Conservation (phyloP, 2,113 vertebrate genomes). For the Neogale vison region DNA sequence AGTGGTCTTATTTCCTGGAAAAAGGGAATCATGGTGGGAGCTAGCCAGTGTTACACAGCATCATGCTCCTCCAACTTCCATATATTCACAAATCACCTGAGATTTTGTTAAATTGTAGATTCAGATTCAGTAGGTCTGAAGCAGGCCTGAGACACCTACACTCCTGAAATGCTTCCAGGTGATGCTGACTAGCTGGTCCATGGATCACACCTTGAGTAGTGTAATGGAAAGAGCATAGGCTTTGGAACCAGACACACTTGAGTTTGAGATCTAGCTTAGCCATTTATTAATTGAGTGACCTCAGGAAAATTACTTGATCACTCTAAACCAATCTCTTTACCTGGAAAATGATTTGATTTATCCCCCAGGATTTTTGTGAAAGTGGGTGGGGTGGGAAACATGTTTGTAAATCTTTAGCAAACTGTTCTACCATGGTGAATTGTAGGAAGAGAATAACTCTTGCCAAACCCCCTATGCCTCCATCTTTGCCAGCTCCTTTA, state of each 20-base stretch:
- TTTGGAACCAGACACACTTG: neutral
- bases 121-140: neutral
- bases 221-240: neutral
- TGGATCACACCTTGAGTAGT: neutral
- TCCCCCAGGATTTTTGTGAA: neutral
- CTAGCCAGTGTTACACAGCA: rapidly evolving
- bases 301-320: neutral
- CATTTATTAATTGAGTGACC: neutral
- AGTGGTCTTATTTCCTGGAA: neutral
- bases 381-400: neutral
- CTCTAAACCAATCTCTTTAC: neutral
- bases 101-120: neutral
- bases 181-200: neutral
- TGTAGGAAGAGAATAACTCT: neutral
- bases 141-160: neutral
- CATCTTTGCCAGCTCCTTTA: neutral
- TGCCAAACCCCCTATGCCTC: neutral
- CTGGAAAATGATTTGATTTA: conserved; percentile 3
- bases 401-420: neutral
- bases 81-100: neutral
- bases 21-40: neutral
- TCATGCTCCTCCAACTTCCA: neutral
- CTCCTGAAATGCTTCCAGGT: neutral
- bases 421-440: neutral
- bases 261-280: neutral